Evolutionary conservation across 2,113 vertebrate genomes (phyloP), one percentile per base, ranked within the genome.

Genomic region (Channa argus): DNA sequence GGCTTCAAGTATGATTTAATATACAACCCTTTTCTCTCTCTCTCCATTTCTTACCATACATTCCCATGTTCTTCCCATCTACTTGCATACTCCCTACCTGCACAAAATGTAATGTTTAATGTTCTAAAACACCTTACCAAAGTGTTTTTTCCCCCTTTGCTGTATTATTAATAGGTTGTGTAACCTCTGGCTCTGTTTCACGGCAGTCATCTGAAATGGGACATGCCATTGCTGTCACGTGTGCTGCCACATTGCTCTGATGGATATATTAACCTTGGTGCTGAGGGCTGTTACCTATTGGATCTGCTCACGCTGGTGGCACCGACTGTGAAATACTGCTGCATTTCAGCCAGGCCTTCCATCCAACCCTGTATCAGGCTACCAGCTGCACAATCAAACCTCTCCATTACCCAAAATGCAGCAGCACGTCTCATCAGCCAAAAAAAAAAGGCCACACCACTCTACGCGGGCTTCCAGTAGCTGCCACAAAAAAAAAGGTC

Each of bases 231-330:
- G 24, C 38, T 24, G 62, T 75, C 49, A 24, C 45, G 15, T 11
- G 36, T 2, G 47, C 46, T 61, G 72, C 43, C 60, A 62, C 71
- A 64, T 52, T 65, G n/a, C 9, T 63, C 46, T 67, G 71, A 85
- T 82, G 8, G 71, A 82, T 76, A 69, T 53, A 12, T 74, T 81
- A 78, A 70, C 78, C 70, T 71, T 47, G 49, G 6, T 5, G 63
- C 43, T 45, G 47, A 60, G 50, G 12, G 37, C 38, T 47, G 65
- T 54, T 50, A 5, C 65, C 33, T 46, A 1, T 45, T 71, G 50
- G 36, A 5, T 67, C 65, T 45, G 36, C 0, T 60, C 47, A 4
- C 38, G 4, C 34, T 13, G 1, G 39, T 8, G 13, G 39, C 52
- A 15, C 54, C 60, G 11, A 24, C 24, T 33, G 33, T 69, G 52